Evolutionary conservation across 2,888 invertebrate genomes (phyloP), one percentile per base, ranked within the genome.

Genomic region (Helleia helle): DNA sequence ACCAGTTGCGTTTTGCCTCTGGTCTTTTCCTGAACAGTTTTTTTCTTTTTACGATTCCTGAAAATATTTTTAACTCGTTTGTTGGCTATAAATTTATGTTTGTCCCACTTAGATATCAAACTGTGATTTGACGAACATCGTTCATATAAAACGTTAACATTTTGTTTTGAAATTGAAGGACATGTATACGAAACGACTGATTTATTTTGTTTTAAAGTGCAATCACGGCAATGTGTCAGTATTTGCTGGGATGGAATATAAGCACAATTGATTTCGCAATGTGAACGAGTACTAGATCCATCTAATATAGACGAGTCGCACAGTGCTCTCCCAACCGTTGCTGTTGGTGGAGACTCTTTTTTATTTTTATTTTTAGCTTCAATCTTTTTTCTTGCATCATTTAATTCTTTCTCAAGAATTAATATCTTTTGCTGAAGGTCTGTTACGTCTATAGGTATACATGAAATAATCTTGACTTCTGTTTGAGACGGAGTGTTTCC

Each of bases 381-480:
- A 25, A 11, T 17, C n/a, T 24, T 24, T 15, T 36, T 15, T 30
- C 43, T 50, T 2, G 47, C 52, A 13, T 58, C 62, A 17, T 62
- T 62, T 7, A 80, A 48, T 48, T 80, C 61, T 43, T 58, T 68
- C 49, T 83, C 79, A 15, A 81, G 58, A 15, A 46, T 41, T 1
- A 62, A 46, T 2, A 84, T 79, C 44, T 70, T 75, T 46, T 77
- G 66, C 48, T 83, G 83, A 26, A 83, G 59, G 43, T 83, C 83
- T 6, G 79, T 71, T 2, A 83, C 83, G 47, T 84, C 83, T 47
- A 83, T 76, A 3, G 83, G 83, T 54, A 84, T 80, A 49, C 83
- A 84, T 11, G 83, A 84, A 55, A 83, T 76, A 40, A 84, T 74
- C 62, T 83, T 81, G 1, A 84, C 83, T 56, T 83, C 81, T 1